Evolutionary conservation across 1,140 invertebrate genomes (phyloP), one percentile per base, ranked within the genome.

Genomic region (Sesamia nonagrioides): DNA sequence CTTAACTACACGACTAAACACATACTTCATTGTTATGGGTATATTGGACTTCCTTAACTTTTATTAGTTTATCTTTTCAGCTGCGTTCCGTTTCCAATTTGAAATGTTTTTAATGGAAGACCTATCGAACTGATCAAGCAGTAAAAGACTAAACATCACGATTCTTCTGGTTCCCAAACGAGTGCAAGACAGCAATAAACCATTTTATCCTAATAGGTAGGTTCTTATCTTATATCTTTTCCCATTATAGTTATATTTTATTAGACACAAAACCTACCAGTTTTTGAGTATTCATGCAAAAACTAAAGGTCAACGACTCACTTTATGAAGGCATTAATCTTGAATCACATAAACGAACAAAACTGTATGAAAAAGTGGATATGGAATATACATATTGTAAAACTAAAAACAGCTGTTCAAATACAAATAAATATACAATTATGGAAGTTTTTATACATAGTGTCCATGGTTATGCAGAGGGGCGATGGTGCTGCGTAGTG

Each of bases 401-500:
- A 75, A 17, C 35, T 45, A 37, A 48, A 33, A 63, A 63, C 73
- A 75, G 58, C 58, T 75, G 58, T 52, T 11, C 40, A 75, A 60
- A 63, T 75, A 75, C 21, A 75, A 63, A 75, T 63, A 75, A 74
- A 74, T 74, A 60, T 60, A 74, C 42, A n/a, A 13, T 71, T 13
- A 71, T 74, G 71, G 40, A 74, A 45, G 71, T 74, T 60, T 74
- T 71, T 71, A 52, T n/a, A n/a, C n/a, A n/a, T 73, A 73, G 37
- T 50, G 73, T 61, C 73, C 45, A 75, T 75, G 35, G 73, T 75
- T 75, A 75, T 75, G 73, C 73, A 75, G 61, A 60, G 73, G 54
- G 3, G 15, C 27, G 48, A 54, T 60, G 71, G 52, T 33, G 66
- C 79, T 83, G 85, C 87, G 85, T 83, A 85, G 79, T 79, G 72